phyloP scores from a whole-genome alignment of 2,888 invertebrate species.

The Tineola bisselliella region DNA sequence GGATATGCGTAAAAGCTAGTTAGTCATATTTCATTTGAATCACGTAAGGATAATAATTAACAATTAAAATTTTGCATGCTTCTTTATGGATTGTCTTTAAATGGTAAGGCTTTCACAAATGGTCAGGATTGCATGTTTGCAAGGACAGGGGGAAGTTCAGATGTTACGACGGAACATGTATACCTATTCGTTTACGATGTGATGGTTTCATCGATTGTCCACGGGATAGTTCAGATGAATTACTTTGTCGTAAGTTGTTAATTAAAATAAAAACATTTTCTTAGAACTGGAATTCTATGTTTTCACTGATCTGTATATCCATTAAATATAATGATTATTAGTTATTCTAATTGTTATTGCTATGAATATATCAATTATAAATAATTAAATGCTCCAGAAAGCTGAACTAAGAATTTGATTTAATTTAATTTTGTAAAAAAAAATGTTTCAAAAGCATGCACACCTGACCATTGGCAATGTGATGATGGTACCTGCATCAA shows the following conservation, averaged over 20 bases:
- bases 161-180: constrained; percentile 79
- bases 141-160: constrained; percentile 70
- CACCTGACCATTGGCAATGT: constrained; percentile 77
- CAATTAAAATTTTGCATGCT: constrained; percentile 27
- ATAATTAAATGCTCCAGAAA: not conserved
- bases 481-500: constrained; percentile 74
- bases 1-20: too few species aligned
- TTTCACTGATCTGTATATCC: too few species aligned
- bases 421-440: not conserved
- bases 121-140: constrained; percentile 48
- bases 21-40: too few species aligned
- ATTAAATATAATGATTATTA: too few species aligned
- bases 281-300: not conserved
- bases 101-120: constrained; percentile 22
- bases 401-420: not conserved
- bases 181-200: constrained; percentile 74
- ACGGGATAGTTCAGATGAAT: constrained; percentile 71
- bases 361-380: too few species aligned
- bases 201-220: constrained; percentile 78
- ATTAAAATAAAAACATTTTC: constrained; percentile 11
- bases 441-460: constrained; percentile 67
- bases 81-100: constrained; percentile 17
- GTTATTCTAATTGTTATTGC: too few species aligned
- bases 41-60: too few species aligned
- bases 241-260: constrained; percentile 68